Evolutionary conservation across 2,113 vertebrate genomes (phyloP).

Genomic region (Gasterosteus aculeatus): DNA sequence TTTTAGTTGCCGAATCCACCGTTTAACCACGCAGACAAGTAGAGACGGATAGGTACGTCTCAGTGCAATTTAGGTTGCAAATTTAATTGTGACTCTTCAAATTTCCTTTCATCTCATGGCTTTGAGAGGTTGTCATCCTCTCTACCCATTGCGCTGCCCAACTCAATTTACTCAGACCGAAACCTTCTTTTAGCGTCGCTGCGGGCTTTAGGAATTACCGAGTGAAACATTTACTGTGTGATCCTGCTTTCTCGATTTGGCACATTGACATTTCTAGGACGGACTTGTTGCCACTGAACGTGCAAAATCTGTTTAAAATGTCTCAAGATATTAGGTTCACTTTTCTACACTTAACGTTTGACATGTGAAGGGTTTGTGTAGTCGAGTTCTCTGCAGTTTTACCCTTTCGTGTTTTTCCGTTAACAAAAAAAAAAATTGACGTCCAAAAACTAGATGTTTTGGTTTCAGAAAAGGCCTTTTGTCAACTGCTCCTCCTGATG

Average conservation of each 20-base stretch:
- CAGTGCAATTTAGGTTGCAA: constrained; percentile 27
- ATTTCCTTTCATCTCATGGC: constrained; percentile 26
- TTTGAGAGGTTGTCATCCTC: constrained; percentile 32
- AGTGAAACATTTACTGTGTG: constrained; percentile 42
- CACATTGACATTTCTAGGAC: constrained; percentile 64
- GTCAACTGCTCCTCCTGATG: constrained; percentile 12
- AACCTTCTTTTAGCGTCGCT: constrained; percentile 41
- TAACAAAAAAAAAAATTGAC: constrained; percentile 17
- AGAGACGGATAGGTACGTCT: constrained; percentile 17
- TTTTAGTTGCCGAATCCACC: neutral
- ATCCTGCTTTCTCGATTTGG: constrained; percentile 37
- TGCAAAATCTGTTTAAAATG: constrained; percentile 19
- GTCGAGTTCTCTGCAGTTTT: constrained; percentile 20
- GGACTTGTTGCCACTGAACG: constrained; percentile 51
- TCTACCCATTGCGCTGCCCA: constrained; percentile 29
- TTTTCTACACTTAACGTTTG: constrained; percentile 38
- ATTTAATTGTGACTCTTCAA: constrained; percentile 56
- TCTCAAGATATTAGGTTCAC: constrained; percentile 27
- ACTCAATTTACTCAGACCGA: constrained; percentile 50
- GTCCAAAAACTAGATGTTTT: constrained; percentile 20
- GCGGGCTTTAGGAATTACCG: constrained; percentile 51
- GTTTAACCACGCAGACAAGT: constrained; percentile 3
- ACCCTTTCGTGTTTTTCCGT: constrained; percentile 12
- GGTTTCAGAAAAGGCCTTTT: constrained; percentile 25
- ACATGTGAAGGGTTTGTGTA: constrained; percentile 37